These are phyloP conservation scores for Fragum fragum DNA, from an alignment of 2,888 invertebrate genomes.

Conservation along the genomic window DNA sequence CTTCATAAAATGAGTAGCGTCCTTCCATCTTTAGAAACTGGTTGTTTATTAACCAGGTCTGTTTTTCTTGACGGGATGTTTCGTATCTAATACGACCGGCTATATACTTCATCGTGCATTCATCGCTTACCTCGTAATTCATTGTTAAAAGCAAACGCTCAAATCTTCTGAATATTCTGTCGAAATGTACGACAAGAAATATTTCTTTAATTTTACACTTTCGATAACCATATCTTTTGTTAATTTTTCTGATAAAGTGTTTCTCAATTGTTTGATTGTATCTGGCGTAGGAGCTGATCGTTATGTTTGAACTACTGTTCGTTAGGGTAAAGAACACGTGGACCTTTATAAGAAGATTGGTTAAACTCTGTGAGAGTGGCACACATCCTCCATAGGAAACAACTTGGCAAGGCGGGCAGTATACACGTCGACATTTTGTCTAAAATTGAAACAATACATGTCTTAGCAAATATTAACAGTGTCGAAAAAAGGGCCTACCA, in stretches of 20 bases:
- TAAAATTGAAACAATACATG: too few species aligned
- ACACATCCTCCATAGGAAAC: neutral
- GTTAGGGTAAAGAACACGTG: neutral
- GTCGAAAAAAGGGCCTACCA: too few species aligned
- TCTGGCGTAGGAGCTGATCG: neutral
- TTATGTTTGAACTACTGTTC: neutral
- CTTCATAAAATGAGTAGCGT: neutral
- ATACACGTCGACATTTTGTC: neutral
- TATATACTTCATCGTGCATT: neutral
- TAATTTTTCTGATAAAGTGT: neutral
- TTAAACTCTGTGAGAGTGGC: neutral
- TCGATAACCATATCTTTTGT: neutral
- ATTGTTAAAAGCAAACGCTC: neutral
- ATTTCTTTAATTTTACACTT: neutral
- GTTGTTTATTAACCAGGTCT: neutral
- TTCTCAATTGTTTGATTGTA: neutral
- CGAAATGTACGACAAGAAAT: neutral
- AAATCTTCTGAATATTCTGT: neutral
- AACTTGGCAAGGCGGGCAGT: neutral
- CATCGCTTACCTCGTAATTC: neutral
- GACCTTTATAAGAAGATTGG: neutral
- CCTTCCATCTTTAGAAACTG: neutral
- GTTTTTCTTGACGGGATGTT: neutral
- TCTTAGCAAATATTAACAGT: too few species aligned
- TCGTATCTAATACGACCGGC: neutral